Percentiles rank a stretch among this genome's conserved stretches.
Evolutionary conservation across 2,888 invertebrate genomes (phyloP).

Genomic region (Ormyrus pomaceus): DNA sequence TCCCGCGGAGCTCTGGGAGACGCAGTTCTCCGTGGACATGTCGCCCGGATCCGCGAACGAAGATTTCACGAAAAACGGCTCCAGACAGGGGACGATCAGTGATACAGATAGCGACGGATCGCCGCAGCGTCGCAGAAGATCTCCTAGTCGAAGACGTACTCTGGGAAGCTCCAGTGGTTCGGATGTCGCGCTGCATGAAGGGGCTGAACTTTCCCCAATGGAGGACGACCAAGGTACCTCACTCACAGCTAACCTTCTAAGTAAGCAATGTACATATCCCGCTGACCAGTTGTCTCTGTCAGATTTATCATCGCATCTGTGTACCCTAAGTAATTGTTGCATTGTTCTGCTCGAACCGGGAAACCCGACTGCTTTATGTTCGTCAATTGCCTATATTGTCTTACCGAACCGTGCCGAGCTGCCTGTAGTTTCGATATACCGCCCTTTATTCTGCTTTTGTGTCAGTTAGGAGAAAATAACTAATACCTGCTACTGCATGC

Average conservation of each 20-base stretch:
- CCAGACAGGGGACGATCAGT: constrained; percentile 69
- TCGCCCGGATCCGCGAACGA: constrained; percentile 72
- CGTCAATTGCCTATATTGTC: no score
- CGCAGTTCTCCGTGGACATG: constrained; percentile 69
- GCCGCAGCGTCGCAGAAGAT: constrained; percentile 68
- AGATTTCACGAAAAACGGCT: constrained; percentile 69
- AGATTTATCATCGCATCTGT: constrained; percentile 37
- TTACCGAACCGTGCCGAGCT: no score
- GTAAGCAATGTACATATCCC: constrained; percentile 74
- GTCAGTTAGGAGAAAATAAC: not conserved
- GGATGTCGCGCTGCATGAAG: constrained; percentile 81
- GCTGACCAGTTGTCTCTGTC: constrained; percentile 59
- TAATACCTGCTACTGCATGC: constrained; percentile 18
- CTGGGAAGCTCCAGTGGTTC: constrained; percentile 81
- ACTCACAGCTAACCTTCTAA: constrained; percentile 75
- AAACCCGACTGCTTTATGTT: no score
- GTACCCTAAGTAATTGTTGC: constrained; percentile 31
- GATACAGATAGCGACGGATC: constrained; percentile 74
- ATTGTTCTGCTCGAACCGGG: not conserved
- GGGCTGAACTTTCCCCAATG: constrained; percentile 79
- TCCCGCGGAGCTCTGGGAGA: constrained; percentile 66
- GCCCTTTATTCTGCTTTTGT: no score
- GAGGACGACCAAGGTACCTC: constrained; percentile 81
- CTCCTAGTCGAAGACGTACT: constrained; percentile 75
- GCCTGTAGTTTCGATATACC: no score